Percentiles rank a stretch among this genome's conserved stretches.
Evolutionary conservation across 1,140 invertebrate species (phyloP).

Genomic region (Aporrectodea caliginosa): DNA sequence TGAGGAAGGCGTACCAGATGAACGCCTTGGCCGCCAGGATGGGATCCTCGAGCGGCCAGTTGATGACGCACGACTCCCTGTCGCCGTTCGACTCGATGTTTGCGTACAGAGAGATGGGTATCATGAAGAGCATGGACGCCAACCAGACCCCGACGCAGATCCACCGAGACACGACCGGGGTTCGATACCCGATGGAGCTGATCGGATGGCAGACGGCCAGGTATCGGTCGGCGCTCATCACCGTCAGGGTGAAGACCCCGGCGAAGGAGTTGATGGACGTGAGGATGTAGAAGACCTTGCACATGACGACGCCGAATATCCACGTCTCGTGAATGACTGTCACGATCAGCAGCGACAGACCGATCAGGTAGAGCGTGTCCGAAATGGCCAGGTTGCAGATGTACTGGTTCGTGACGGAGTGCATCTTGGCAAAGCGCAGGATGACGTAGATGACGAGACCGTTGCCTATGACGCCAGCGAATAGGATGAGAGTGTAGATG

Average conservation of each 20-base stretch:
- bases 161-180: constrained; percentile 48
- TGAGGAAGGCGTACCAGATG: constrained; percentile 75
- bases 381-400: constrained; percentile 12
- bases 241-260: constrained; percentile 84
- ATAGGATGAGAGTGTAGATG: neutral
- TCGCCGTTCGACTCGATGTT: constrained; percentile 52
- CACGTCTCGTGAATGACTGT: constrained; percentile 68
- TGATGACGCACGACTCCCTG: constrained; percentile 39
- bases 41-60: constrained; percentile 45
- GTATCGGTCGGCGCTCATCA: constrained; percentile 82
- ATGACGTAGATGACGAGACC: neutral
- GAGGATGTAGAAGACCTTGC: constrained; percentile 77
- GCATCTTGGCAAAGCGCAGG: constrained; percentile 8
- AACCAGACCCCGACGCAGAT: constrained; percentile 57
- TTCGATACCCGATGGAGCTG: constrained; percentile 66
- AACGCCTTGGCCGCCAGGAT: constrained; percentile 51
- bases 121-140: constrained; percentile 61
- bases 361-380: constrained; percentile 88
- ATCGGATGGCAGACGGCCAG: constrained; percentile 67
- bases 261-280: constrained; percentile 95
- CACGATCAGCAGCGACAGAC: constrained; percentile 84
- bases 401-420: constrained; percentile 11
- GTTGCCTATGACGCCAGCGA: neutral
- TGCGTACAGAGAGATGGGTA: constrained; percentile 86
- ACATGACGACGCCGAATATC: constrained; percentile 86